These are phyloP conservation scores for Rhabdophis nuchalis DNA, from an alignment of 2,797 vertebrate species.

Conservation along the genomic window DNA sequence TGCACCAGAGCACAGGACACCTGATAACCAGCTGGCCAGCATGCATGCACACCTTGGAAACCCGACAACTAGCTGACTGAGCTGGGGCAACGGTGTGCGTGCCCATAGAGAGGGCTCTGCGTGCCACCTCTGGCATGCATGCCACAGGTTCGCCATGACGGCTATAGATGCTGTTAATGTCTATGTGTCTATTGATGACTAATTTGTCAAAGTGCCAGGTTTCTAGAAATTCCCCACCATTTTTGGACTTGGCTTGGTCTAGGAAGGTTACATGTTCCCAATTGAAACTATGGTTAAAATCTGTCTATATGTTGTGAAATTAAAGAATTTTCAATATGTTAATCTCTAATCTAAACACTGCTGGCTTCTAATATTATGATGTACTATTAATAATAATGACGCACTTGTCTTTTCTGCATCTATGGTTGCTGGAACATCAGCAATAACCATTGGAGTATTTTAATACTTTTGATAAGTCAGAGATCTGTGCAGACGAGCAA, in stretches of 20 bases:
- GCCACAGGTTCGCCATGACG: no score
- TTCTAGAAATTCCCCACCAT: neutral
- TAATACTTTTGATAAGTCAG: neutral
- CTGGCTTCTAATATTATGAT: neutral
- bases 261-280: neutral
- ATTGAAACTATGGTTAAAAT: neutral
- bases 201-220: neutral
- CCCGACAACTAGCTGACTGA: no score
- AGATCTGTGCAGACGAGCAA: neutral
- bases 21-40: no score
- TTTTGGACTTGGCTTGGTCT: no score
- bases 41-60: no score
- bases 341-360: neutral
- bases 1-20: no score
- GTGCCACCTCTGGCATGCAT: no score
- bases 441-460: neutral
- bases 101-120: no score
- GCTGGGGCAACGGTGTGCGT: no score
- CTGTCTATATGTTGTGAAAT: neutral
- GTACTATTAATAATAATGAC: neutral
- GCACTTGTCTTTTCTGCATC: constrained; percentile 8
- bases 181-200: neutral
- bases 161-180: neutral
- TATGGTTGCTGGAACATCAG: neutral
- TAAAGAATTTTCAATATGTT: neutral